Evolutionary conservation across 2,113 vertebrate species (phyloP), one percentile per base, ranked within the genome.

Genomic region (Plotosus lineatus): DNA sequence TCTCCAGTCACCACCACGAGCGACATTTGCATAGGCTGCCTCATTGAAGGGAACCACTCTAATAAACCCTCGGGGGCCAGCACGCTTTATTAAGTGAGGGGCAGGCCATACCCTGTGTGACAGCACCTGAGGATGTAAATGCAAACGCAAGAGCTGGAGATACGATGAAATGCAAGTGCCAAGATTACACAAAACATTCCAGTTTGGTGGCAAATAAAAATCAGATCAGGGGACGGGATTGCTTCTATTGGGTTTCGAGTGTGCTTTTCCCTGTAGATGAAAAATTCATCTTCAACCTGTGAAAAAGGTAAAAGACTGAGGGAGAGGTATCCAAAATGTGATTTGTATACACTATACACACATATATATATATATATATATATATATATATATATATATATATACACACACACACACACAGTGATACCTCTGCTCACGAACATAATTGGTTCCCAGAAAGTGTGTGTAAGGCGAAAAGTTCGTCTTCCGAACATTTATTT

Each of bases 21-120:
- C 91, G 75, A 87, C 90, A 93, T 94, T 94, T 92, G 92, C 93
- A 92, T 93, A 92, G 80, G 85, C 87, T 85, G 84, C 86, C 87
- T 91, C 88, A 92, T 92, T 89, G 89, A 92, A 91, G 88, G 82
- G 86, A 86, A 89, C 73, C 17, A 44, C 86, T 87, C 86, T 91
- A 89, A 89, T 90, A 91, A 91, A 92, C 91, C 91, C 90, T 82
- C 72, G 85, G 91, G 90, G 91, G 31, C 75, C 86, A 88, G 86
- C 61, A 12, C 75, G 88, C 82, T 88, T 89, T 92, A 88, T 89
- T 89, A 92, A 90, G 87, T 89, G 81, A 84, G 53, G 46, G 60
- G 87, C 90, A 93, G 91, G 90, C 90, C 88, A 87, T 89, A 89
- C 89, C 33, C 61, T 65, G 73, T 48, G 36, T 23, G 19, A 56